phyloP scores from a whole-genome alignment of 1,140 invertebrate species.

The Pissodes strobi region DNA sequence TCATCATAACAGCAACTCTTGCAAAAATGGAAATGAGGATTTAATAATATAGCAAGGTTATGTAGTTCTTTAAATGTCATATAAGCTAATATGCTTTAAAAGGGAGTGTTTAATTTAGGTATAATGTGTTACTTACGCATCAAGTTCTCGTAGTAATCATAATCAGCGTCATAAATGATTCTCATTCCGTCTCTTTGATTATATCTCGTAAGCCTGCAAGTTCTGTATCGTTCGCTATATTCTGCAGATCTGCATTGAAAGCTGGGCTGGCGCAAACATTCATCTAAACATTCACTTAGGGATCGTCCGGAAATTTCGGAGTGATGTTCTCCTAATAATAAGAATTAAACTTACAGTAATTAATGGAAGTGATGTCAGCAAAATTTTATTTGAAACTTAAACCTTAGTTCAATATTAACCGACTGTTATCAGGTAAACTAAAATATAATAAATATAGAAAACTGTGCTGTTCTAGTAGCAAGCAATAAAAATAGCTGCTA shows the following conservation, averaged over 20 bases:
- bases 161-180: slow-evolving; percentile 86
- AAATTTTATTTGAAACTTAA: too few species aligned
- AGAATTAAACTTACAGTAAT: too few species aligned
- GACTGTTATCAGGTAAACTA: too few species aligned
- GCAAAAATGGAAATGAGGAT: too few species aligned
- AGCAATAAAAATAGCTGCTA: too few species aligned
- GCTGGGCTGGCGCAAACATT: slow-evolving; percentile 83
- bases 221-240: slow-evolving; percentile 81
- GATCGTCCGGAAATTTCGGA: slow-evolving; percentile 85
- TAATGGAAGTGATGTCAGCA: not conserved
- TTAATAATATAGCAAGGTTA: too few species aligned
- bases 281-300: slow-evolving; percentile 85
- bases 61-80: not conserved
- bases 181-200: slow-evolving; percentile 86
- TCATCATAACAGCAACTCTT: too few species aligned
- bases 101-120: not conserved
- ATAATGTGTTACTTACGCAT: slow-evolving; percentile 72
- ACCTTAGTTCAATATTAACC: too few species aligned
- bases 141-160: slow-evolving; percentile 89
- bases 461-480: too few species aligned
- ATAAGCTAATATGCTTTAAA: not conserved
- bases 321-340: slow-evolving; percentile 68
- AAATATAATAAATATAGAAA: too few species aligned
- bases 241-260: slow-evolving; percentile 87
- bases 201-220: slow-evolving; percentile 82